Conservation (phyloP, 2,797 vertebrate species). For the Spinibarbus caldwelli region DNA sequence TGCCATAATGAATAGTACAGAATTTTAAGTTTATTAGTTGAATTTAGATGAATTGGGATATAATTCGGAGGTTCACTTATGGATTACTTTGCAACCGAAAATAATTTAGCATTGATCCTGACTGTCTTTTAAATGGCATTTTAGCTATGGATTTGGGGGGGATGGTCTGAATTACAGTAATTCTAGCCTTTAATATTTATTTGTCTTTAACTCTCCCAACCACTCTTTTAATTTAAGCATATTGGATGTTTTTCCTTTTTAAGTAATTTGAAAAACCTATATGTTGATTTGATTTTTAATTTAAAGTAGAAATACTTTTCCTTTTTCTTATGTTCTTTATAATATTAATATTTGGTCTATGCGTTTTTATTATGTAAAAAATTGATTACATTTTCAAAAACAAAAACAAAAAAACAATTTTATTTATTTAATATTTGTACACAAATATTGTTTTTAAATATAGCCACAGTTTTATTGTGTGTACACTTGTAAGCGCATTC, state of each 20-base stretch:
- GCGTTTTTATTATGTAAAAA: neutral
- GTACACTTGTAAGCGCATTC: neutral
- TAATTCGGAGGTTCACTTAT: neutral
- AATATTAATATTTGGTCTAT: neutral
- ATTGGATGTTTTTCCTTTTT: neutral
- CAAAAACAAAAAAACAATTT: neutral
- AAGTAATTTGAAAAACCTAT: neutral
- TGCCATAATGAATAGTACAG: neutral
- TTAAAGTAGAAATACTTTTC: neutral
- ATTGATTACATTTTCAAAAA: no score
- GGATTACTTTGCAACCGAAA: neutral
- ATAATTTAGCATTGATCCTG: no score
- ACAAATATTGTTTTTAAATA: neutral
- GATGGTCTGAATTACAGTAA: no score
- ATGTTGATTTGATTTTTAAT: neutral
- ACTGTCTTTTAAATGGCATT: no score
- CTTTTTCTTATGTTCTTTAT: neutral
- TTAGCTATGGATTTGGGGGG: no score
- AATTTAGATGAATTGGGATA: neutral
- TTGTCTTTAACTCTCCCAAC: neutral
- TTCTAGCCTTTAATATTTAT: neutral
- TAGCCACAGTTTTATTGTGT: neutral
- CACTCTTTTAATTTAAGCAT: neutral
- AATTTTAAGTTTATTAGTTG: neutral
- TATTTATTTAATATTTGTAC: neutral